phyloP scores from a whole-genome alignment of 1,140 invertebrate species.

The Coptotermes formosanus region DNA sequence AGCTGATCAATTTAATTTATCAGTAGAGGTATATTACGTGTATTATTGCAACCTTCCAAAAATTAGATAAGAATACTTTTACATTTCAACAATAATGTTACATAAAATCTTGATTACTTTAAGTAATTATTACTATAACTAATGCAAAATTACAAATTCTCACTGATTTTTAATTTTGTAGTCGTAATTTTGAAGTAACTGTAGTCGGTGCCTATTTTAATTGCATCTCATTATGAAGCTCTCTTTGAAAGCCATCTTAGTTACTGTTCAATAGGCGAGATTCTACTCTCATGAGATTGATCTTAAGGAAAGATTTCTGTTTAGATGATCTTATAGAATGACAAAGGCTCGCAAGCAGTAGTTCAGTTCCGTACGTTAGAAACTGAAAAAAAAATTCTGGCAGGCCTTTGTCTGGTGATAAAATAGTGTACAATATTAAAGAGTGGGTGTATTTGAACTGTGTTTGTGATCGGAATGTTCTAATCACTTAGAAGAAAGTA shows the following conservation, averaged over 20 bases:
- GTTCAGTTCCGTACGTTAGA: background rate
- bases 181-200: background rate
- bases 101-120: background rate
- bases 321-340: background rate
- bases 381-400: background rate
- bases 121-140: background rate
- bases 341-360: background rate
- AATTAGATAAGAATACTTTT: background rate
- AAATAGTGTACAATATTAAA: background rate
- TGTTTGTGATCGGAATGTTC: slow-evolving; percentile 1
- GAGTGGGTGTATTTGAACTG: background rate
- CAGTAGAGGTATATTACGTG: background rate
- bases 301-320: background rate
- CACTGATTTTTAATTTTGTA: slow-evolving; percentile 8
- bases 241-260: background rate
- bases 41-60: background rate
- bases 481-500: background rate
- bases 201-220: background rate
- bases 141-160: background rate
- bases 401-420: background rate
- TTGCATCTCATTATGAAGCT: background rate
- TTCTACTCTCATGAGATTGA: background rate
- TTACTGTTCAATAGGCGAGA: background rate
- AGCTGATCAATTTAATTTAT: background rate
- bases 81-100: background rate